A percentile compares a stretch with the other conserved stretches of the same genome.
Evolutionary conservation across 1,140 invertebrate species (phyloP).

Genomic region (Eupristina koningsbergeri): DNA sequence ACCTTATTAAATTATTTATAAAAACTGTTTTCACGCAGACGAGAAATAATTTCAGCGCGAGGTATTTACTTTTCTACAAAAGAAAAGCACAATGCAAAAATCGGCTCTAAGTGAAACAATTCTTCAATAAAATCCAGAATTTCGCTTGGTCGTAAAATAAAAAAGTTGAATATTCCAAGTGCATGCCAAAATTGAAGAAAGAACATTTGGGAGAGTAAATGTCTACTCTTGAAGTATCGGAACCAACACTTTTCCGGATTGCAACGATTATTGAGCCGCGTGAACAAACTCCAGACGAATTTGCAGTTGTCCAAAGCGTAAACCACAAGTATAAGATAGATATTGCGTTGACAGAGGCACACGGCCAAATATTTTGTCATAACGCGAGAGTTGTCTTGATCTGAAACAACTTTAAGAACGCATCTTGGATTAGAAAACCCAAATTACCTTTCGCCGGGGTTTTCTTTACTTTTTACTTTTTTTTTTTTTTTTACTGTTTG

Average conservation of each 20-base stretch:
- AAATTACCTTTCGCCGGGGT: too few species aligned
- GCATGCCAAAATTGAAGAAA: slow-evolving; percentile 18
- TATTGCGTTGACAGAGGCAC: background rate
- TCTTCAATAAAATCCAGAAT: background rate
- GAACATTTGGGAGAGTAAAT: background rate
- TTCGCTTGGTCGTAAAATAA: background rate
- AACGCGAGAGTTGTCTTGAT: background rate
- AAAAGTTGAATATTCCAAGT: background rate
- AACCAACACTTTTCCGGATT: slow-evolving; percentile 1
- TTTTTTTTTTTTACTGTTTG: too few species aligned
- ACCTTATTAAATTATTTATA: too few species aligned
- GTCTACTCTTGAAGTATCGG: background rate
- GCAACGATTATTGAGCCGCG: background rate
- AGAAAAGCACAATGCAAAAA: too few species aligned
- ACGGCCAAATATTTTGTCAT: background rate
- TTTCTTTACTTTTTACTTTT: too few species aligned
- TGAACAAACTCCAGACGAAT: background rate
- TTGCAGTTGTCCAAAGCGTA: too few species aligned
- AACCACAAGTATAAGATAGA: background rate
- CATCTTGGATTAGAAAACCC: too few species aligned
- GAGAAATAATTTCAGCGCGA: too few species aligned
- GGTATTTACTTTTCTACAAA: too few species aligned
- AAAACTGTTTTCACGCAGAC: too few species aligned
- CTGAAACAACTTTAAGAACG: too few species aligned
- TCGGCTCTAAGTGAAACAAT: background rate